These are phyloP conservation scores for Raja brachyura DNA, from an alignment of 2,113 vertebrate genomes.

Conservation along the genomic window DNA sequence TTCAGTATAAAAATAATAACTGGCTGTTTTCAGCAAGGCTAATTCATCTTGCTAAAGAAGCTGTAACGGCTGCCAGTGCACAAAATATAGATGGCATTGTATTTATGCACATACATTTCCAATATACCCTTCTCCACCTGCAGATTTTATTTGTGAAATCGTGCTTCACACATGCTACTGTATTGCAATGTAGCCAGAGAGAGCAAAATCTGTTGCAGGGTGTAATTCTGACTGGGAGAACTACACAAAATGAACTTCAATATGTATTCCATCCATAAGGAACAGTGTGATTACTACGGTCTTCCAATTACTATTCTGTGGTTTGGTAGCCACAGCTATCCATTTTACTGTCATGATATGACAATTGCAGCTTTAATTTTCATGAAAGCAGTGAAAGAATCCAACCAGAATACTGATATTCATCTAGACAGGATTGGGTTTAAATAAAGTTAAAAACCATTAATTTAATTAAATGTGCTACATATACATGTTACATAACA, in stretches of 20 bases:
- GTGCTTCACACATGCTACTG: neutral
- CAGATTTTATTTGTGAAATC: slow-evolving; percentile 18
- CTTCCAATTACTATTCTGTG: neutral
- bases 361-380: neutral
- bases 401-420: neutral
- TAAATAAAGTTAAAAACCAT: neutral
- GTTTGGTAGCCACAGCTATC: too few species aligned
- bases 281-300: slow-evolving; percentile 14
- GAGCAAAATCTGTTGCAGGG: neutral
- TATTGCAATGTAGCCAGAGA: neutral
- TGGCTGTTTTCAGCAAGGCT: neutral
- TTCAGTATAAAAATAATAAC: slow-evolving; percentile 38
- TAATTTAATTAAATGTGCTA: neutral
- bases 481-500: neutral
- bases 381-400: neutral
- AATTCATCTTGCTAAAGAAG: neutral
- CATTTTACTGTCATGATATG: neutral
- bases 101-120: neutral
- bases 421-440: neutral
- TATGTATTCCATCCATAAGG: neutral
- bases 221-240: neutral
- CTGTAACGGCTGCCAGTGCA: neutral
- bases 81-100: neutral
- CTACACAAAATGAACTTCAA: neutral
- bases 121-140: neutral